Conservation (phyloP, 2,113 vertebrate genomes). For the Mola mola region DNA sequence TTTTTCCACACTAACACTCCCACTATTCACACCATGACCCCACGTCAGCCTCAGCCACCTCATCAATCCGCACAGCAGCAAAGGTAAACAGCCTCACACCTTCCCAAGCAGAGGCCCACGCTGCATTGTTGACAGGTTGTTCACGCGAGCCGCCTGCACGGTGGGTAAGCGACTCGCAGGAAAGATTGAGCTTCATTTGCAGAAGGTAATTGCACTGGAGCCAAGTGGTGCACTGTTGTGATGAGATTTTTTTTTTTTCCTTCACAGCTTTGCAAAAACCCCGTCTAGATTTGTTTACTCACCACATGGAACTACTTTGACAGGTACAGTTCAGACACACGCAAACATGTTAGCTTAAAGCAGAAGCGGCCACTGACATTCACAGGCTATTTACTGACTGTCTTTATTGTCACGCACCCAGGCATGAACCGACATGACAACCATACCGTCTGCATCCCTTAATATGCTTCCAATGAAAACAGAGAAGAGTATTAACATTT, state of each 20-base stretch:
- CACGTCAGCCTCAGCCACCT: conserved; percentile 62
- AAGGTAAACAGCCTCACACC: conserved; percentile 78
- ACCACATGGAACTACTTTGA: conserved; percentile 46
- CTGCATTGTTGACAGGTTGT: conserved; percentile 71
- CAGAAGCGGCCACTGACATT: conserved; percentile 42
- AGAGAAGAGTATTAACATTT: conserved; percentile 31
- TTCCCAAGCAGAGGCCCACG: conserved; percentile 65
- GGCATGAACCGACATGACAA: conserved; percentile 50
- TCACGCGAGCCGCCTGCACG: conserved; percentile 58
- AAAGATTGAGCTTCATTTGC: conserved; percentile 76
- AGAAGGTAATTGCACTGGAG: conserved; percentile 81
- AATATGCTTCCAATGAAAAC: conserved; percentile 26
- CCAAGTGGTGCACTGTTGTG: conserved; percentile 71
- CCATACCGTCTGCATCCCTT: conserved; percentile 7
- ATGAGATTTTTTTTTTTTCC: conserved; percentile 60
- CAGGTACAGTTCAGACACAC: conserved; percentile 49
- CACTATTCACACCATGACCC: conserved; percentile 73
- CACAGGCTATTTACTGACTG: conserved; percentile 52
- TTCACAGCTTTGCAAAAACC: conserved; percentile 59
- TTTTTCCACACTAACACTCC: conserved; percentile 70
- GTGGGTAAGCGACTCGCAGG: conserved; percentile 57
- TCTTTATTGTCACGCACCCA: conserved; percentile 23
- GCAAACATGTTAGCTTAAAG: conserved; percentile 46
- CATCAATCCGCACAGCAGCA: conserved; percentile 77
- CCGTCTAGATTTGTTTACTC: conserved; percentile 61